These are phyloP conservation scores for Chrysotoxum bicinctum DNA, from an alignment of 2,888 invertebrate genomes.

Conservation along the genomic window DNA sequence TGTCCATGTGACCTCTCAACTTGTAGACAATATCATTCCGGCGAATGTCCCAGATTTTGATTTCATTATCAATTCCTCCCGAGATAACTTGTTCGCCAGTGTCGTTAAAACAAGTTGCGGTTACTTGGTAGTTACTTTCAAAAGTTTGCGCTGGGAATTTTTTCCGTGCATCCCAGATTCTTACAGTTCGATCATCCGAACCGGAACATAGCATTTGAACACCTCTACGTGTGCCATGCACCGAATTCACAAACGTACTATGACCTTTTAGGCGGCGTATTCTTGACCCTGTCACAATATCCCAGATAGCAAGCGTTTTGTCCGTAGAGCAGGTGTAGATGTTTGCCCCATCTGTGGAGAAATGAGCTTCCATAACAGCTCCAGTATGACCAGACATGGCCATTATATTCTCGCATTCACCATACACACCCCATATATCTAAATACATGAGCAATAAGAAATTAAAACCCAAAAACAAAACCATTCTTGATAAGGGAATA, in stretches of 20 bases:
- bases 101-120: slow-evolving; percentile 96
- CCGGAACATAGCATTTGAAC: slow-evolving; percentile 95
- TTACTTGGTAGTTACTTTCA: slow-evolving; percentile 89
- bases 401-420: slow-evolving; percentile 98
- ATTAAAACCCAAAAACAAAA: background rate
- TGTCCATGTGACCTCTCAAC: slow-evolving; percentile 96
- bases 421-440: slow-evolving; percentile 98
- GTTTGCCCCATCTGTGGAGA: slow-evolving; percentile 91
- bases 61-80: slow-evolving; percentile 97
- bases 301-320: slow-evolving; percentile 97
- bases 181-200: slow-evolving; percentile 95
- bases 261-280: slow-evolving; percentile 95
- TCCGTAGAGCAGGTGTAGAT: slow-evolving; percentile 97
- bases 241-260: slow-evolving; percentile 88
- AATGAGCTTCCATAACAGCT: slow-evolving; percentile 95
- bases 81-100: slow-evolving; percentile 97
- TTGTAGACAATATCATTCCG: slow-evolving; percentile 92
- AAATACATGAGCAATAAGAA: background rate
- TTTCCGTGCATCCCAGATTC: slow-evolving; percentile 96
- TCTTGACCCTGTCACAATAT: slow-evolving; percentile 92
- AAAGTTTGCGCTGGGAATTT: slow-evolving; percentile 89
- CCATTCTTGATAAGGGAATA: background rate
- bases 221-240: slow-evolving; percentile 89
- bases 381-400: slow-evolving; percentile 97
- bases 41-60: slow-evolving; percentile 98